Conservation (phyloP, 2,113 vertebrate genomes). For the Peromyscus polionotus region DNA sequence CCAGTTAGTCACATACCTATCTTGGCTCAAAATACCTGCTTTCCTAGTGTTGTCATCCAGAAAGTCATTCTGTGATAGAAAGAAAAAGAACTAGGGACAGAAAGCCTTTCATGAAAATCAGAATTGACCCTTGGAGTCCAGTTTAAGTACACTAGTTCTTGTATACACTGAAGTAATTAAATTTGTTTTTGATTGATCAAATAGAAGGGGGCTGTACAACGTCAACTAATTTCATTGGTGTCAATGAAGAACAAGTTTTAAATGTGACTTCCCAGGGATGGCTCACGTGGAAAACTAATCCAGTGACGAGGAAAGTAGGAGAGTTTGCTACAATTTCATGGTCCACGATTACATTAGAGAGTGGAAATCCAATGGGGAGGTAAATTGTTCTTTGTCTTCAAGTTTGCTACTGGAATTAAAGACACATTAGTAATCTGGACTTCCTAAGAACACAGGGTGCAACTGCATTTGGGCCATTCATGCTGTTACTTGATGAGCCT, state of each 20-base stretch:
- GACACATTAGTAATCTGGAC: neutral
- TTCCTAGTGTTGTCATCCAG: neutral
- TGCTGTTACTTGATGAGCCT: neutral
- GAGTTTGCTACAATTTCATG: slow-evolving; percentile 40
- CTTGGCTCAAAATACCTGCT: slow-evolving; percentile 12
- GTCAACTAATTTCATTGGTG: slow-evolving; percentile 3
- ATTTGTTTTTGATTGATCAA: slow-evolving; percentile 48
- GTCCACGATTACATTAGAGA: slow-evolving; percentile 7
- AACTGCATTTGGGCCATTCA: neutral
- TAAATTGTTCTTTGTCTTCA: slow-evolving; percentile 13
- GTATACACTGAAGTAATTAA: slow-evolving; percentile 12
- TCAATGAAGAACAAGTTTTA: neutral
- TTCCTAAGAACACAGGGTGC: neutral
- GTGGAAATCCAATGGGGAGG: neutral
- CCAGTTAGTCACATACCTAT: neutral
- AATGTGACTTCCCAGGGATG: slow-evolving; percentile 19
- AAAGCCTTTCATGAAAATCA: slow-evolving; percentile 1
- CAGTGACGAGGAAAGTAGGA: neutral
- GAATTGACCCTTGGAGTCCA: neutral
- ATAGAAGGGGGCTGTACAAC: slow-evolving; percentile 16
- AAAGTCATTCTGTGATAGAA: slow-evolving; percentile 8
- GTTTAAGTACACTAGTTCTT: neutral
- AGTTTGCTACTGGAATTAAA: neutral
- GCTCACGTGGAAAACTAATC: slow-evolving; percentile 35
- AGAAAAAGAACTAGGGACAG: neutral